phyloP scores from a whole-genome alignment of 2,113 vertebrate genomes.

The Cyanocitta stelleri region DNA sequence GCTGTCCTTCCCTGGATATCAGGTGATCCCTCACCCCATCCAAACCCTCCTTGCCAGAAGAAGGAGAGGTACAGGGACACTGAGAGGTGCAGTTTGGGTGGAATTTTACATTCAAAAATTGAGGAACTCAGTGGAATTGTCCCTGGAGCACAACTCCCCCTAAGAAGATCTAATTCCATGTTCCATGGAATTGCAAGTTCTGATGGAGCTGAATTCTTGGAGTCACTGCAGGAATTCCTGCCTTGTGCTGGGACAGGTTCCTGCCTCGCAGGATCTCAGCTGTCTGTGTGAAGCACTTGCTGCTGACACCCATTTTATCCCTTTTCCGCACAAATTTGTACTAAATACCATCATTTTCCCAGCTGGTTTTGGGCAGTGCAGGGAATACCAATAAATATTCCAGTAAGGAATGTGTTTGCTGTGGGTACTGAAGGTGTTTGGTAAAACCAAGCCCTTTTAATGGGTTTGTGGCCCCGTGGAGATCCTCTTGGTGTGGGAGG shows the following conservation, averaged over 20 bases:
- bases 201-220: neutral
- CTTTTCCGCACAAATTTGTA: neutral
- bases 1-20: neutral
- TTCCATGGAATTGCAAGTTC: neutral
- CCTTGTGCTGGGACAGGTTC: neutral
- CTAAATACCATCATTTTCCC: neutral
- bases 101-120: neutral
- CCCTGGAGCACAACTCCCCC: neutral
- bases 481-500: rapidly evolving
- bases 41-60: neutral
- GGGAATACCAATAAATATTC: neutral
- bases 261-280: neutral
- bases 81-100: neutral
- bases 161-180: rapidly evolving
- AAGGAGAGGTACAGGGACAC: neutral
- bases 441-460: neutral
- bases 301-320: neutral
- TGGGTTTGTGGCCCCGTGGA: neutral
- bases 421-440: neutral
- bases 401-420: neutral
- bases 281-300: neutral
- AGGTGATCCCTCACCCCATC: neutral
- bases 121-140: neutral
- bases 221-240: neutral
- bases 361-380: neutral